Conservation (phyloP, 2,113 vertebrate species). For the Nycticebus coucang region DNA sequence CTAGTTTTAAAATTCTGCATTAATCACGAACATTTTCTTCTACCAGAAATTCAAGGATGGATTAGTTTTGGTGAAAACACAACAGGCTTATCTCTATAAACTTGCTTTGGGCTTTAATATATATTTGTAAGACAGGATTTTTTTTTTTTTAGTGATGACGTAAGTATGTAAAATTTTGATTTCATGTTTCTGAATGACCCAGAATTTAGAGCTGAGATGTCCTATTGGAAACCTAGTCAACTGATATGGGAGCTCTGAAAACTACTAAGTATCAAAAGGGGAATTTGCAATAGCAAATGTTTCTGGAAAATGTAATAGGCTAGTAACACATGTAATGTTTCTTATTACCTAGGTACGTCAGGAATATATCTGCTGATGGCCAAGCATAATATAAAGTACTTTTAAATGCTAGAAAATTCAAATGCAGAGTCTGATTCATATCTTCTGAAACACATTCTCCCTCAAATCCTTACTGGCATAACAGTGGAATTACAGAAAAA, state of each 20-base stretch:
- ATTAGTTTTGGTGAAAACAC: neutral
- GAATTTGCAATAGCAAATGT: neutral
- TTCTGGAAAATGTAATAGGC: neutral
- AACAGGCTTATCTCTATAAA: neutral
- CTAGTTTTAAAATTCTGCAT: slow-evolving; percentile 51
- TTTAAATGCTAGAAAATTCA: slow-evolving; percentile 28
- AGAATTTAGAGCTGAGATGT: neutral
- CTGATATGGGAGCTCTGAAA: neutral
- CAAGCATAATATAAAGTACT: neutral
- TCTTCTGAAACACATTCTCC: neutral
- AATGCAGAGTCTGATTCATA: neutral
- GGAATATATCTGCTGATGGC: neutral
- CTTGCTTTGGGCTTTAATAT: neutral
- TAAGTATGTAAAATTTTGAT: slow-evolving; percentile 33
- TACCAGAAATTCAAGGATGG: slow-evolving; percentile 40
- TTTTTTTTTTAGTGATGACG: slow-evolving; percentile 3
- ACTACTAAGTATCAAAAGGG: neutral
- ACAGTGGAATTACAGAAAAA: neutral
- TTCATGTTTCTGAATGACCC: neutral
- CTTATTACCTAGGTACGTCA: neutral
- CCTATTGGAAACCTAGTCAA: neutral
- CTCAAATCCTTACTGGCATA: neutral
- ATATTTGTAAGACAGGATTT: slow-evolving; percentile 22
- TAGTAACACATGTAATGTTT: neutral
- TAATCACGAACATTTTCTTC: slow-evolving; percentile 41